Conservation (phyloP, 2,113 vertebrate species). For the Recurvirostra avosetta region DNA sequence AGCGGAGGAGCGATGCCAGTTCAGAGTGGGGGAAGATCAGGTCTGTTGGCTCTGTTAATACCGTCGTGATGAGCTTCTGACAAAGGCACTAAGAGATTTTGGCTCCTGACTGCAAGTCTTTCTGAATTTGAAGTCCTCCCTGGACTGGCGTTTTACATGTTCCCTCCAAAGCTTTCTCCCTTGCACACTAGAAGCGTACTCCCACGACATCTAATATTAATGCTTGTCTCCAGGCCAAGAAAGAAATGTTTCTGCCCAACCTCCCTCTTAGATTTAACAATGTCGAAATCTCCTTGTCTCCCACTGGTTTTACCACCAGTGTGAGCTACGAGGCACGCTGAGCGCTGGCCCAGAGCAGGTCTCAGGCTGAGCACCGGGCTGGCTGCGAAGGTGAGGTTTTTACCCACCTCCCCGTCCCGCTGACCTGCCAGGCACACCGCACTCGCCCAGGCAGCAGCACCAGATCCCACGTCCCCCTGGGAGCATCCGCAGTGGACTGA, state of each 20-base stretch:
- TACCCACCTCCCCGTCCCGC: not conserved
- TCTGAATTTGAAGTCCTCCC: not conserved
- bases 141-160: not conserved
- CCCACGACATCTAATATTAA: constrained; percentile 43
- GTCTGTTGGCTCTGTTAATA: not conserved
- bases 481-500: rapidly evolving
- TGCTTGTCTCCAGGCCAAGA: constrained; percentile 19
- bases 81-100: not conserved
- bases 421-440: not conserved
- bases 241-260: not conserved
- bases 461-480: not conserved
- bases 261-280: not conserved
- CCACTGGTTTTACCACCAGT: not conserved
- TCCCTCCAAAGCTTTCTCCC: not conserved
- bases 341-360: not conserved
- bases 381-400: not conserved
- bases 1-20: not conserved
- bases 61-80: not conserved
- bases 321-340: not conserved
- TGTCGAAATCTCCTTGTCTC: not conserved
- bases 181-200: not conserved
- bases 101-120: not conserved
- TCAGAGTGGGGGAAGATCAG: not conserved
- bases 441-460: not conserved
- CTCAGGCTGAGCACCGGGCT: not conserved